phyloP scores from a whole-genome alignment of 1,140 invertebrate genomes.

The Drosophila orena region DNA sequence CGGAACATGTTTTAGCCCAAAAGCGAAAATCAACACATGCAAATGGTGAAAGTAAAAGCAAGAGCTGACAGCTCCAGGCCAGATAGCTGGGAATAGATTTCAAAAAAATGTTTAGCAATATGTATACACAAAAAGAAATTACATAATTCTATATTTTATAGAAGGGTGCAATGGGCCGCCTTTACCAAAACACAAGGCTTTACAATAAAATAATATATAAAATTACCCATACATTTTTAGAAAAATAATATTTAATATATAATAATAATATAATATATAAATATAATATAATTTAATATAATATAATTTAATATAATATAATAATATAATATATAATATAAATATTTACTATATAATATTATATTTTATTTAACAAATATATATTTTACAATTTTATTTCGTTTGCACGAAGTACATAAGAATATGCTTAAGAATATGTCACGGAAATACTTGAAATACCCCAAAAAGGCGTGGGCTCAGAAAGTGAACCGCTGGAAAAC shows the following conservation, averaged over 20 bases:
- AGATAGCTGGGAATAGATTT: slow-evolving; percentile 48
- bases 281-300: no score
- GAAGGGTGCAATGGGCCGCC: no score
- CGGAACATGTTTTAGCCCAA: slow-evolving; percentile 51
- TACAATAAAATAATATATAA: not conserved
- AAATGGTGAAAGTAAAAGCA: slow-evolving; percentile 20
- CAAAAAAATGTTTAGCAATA: slow-evolving; percentile 24
- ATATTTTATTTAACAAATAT: no score
- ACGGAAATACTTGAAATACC: slow-evolving; percentile 58
- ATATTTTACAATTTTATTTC: no score
- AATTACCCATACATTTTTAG: no score
- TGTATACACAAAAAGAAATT: not conserved
- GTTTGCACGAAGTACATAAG: not conserved
- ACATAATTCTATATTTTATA: no score
- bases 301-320: no score
- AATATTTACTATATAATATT: no score
- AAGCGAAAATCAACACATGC: slow-evolving; percentile 72
- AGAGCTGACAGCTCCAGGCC: slow-evolving; percentile 47
- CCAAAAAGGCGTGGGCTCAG: slow-evolving; percentile 1
- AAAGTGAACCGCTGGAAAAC: slow-evolving; percentile 46
- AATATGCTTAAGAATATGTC: slow-evolving; percentile 25
- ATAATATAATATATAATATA: no score
- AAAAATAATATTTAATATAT: not conserved
- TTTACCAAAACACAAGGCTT: not conserved
- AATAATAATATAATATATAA: no score